A percentile compares a stretch with the other conserved stretches of the same genome.
Conservation (phyloP, 2,888 invertebrate genomes). For the Ferrisia virgata region DNA sequence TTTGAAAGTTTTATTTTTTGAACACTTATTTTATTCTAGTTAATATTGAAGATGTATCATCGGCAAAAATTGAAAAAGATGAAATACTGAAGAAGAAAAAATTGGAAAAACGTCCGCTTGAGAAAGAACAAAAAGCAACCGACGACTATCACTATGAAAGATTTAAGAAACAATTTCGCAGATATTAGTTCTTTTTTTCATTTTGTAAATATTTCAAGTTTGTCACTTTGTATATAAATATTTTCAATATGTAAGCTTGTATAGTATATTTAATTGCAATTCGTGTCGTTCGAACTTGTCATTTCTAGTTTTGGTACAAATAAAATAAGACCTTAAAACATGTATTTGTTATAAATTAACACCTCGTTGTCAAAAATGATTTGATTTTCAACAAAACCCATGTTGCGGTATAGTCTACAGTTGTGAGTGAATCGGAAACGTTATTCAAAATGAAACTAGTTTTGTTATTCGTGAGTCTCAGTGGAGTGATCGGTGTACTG, state of each 20-base stretch:
- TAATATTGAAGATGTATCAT: constrained; percentile 74
- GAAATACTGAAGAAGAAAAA: constrained; percentile 52
- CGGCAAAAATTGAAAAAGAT: constrained; percentile 61
- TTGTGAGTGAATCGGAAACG: not conserved
- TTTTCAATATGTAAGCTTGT: not conserved
- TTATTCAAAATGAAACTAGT: not conserved
- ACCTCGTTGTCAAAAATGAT: not conserved
- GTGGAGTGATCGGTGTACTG: not conserved
- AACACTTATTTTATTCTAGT: constrained; percentile 59
- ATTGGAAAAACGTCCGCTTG: constrained; percentile 55
- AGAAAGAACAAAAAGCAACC: constrained; percentile 78
- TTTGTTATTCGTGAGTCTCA: not conserved
- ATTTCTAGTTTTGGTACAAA: not conserved
- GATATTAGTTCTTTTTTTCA: constrained; percentile 60
- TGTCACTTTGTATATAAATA: not conserved
- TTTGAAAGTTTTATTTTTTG: not conserved
- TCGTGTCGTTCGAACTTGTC: not conserved
- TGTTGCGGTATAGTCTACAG: not conserved
- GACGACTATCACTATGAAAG: constrained; percentile 97
- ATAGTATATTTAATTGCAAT: no score
- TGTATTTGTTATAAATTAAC: not conserved
- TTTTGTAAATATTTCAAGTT: not conserved
- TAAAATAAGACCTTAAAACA: not conserved
- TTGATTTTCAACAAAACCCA: not conserved
- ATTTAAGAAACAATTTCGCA: constrained; percentile 91